Conservation (phyloP, 2,113 vertebrate genomes). For the Clarias gariepinus region DNA sequence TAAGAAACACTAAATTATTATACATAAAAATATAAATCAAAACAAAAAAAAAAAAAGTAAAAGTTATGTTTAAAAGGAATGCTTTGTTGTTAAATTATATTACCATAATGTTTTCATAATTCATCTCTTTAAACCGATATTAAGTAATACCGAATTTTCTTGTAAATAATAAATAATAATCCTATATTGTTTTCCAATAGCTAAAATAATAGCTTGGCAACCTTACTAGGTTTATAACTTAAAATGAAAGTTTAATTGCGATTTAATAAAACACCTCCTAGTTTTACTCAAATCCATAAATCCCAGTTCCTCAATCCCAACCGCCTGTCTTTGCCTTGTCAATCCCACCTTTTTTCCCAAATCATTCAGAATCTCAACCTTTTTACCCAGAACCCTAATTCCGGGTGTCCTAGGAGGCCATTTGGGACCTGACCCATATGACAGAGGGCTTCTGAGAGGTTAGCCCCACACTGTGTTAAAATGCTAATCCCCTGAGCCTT, state of each 20-base stretch:
- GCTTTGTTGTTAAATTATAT: no score
- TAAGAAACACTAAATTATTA: background rate
- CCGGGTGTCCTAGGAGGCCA: conserved; percentile 46
- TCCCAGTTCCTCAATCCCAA: background rate
- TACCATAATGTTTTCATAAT: no score
- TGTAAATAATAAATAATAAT: no score
- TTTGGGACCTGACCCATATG: conserved; percentile 53
- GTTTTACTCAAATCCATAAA: background rate
- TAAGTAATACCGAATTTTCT: no score
- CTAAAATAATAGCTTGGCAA: background rate
- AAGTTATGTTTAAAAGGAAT: no score
- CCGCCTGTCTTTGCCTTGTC: background rate
- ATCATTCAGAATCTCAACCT: conserved; percentile 22
- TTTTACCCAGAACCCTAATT: conserved; percentile 42
- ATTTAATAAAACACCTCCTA: background rate
- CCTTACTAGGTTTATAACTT: background rate
- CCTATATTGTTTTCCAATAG: background rate
- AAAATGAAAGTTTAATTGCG: background rate
- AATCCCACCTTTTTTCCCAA: background rate
- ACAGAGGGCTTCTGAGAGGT: conserved; percentile 52
- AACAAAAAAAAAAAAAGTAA: no score
- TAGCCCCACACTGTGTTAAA: conserved; percentile 62
- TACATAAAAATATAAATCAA: background rate
- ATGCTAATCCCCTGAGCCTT: conserved; percentile 67
- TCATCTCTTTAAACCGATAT: no score